phyloP scores from a whole-genome alignment of 2,888 invertebrate genomes.

The Parthenolecanium corni region DNA sequence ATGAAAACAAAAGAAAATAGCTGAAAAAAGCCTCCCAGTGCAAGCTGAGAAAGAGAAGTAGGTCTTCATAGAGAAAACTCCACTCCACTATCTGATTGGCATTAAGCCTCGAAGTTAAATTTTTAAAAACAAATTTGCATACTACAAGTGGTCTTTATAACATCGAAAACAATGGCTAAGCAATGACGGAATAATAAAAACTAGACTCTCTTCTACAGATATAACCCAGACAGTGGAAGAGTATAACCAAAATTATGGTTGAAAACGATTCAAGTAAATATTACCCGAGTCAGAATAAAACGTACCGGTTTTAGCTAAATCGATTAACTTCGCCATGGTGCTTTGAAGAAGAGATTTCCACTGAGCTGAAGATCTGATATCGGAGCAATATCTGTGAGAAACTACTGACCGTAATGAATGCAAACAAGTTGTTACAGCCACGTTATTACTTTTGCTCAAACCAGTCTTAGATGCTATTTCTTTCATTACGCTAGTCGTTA shows the following conservation, averaged over 20 bases:
- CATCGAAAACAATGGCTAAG: too few relatives aligned
- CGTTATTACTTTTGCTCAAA: constrained; percentile 41
- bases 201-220: too few relatives aligned
- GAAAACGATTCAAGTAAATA: too few relatives aligned
- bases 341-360: constrained; percentile 78
- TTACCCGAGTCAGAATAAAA: too few relatives aligned
- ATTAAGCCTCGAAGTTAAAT: too few relatives aligned
- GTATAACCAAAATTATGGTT: too few relatives aligned
- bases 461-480: constrained; percentile 58
- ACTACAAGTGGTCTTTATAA: too few relatives aligned
- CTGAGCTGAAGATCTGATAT: constrained; percentile 49
- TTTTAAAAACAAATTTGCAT: not conserved
- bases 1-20: too few relatives aligned
- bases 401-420: constrained; percentile 59
- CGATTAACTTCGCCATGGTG: constrained; percentile 77
- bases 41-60: not conserved
- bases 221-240: too few relatives aligned
- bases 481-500: constrained; percentile 77
- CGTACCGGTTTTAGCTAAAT: constrained; percentile 70
- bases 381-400: constrained; percentile 52
- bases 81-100: not conserved
- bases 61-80: not conserved
- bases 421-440: constrained; percentile 56
- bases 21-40: too few relatives aligned
- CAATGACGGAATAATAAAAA: too few relatives aligned